A percentile compares a stretch with the other conserved stretches of the same genome.
phyloP scores from a whole-genome alignment of 2,888 invertebrate species.

The Hartigia nigra region DNA sequence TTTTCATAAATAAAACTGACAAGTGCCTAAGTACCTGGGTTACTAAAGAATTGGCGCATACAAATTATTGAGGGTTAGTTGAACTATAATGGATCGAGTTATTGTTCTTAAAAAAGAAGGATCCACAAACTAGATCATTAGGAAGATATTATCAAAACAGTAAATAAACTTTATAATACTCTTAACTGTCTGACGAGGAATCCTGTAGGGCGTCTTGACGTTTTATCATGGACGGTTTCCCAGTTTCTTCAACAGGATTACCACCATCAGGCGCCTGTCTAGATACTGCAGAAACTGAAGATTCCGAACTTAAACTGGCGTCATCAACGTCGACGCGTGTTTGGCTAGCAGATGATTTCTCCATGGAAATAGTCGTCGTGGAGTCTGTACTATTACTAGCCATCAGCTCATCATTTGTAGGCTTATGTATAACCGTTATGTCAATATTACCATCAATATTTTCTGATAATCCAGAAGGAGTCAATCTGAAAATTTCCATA shows the following conservation, averaged over 20 bases:
- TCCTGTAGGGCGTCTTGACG: constrained; percentile 29
- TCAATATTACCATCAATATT: constrained; percentile 50
- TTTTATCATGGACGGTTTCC: constrained; percentile 27
- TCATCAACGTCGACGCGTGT: constrained; percentile 34
- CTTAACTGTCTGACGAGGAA: constrained; percentile 31
- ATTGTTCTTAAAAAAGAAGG: background rate
- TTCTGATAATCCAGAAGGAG: constrained; percentile 47
- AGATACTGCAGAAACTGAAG: constrained; percentile 49
- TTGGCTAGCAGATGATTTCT: constrained; percentile 35
- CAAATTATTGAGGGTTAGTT: background rate
- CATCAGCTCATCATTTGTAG: constrained; percentile 45
- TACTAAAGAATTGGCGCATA: background rate
- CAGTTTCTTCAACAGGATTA: constrained; percentile 56
- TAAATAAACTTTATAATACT: background rate
- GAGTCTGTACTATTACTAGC: constrained; percentile 40
- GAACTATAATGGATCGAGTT: background rate
- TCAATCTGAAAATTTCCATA: constrained; percentile 37
- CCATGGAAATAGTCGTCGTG: constrained; percentile 35
- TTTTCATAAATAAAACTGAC: background rate
- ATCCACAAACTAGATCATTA: background rate
- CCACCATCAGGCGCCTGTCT: constrained; percentile 63
- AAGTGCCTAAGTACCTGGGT: background rate
- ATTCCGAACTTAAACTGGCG: constrained; percentile 41
- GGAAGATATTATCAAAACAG: background rate
- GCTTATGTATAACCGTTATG: constrained; percentile 45